Base-by-base conservation (phyloP, 1,140 invertebrate genomes). In the Trichonephila clavipes region DNA sequence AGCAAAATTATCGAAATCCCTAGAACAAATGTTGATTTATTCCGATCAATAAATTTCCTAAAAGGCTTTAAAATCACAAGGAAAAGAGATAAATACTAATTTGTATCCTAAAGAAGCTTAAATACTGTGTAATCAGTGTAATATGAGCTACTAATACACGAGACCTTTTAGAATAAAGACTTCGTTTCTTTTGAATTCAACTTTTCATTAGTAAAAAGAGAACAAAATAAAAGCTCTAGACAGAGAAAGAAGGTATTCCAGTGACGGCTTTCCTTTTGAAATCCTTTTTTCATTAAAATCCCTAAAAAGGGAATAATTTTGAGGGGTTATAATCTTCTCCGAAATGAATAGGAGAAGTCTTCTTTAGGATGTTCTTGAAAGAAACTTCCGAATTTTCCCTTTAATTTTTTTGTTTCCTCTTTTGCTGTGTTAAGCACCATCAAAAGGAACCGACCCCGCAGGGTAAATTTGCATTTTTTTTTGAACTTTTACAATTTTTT, bases 231-330 rank as follows among this genome's bases (percentile, higher is more conserved):
- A 7, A 24, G 69, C 1, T 10, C 6, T 3, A 24, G 14, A 14
- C 8, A 6, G 34, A 18, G 18, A 19, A 34, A 18, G 28, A 40
- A 28, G 72, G 72, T 12, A 19, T 34, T 34, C 16, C 28, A 77
- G 24, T 18, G 72, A 77, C 2, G 72, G 12, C 72, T 59, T 83
- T 83, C 21, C 44, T 83, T 83, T 83, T 8, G 14, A 58, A 58
- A 58, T 83, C 44, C 44, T 51, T 59, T 51, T 83, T 83, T 83
- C 82, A 83, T 83, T 83, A 83, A 83, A 83, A 83, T 77, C 82
- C 44, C 51, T 21, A 83, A 83, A 83, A 58, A 83, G 82, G 51
- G 82, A 59, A 83, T 83, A 83, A 83, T 83, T 83, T 83, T 59
- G 51, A 83, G 82, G 82, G 82, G 82, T 59, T 59, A 83, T 83